A percentile compares a stretch with the other conserved stretches of the same genome.
These are phyloP conservation scores for Lottia gigantea DNA, from an alignment of 2,888 invertebrate species.

Conservation along the genomic window DNA sequence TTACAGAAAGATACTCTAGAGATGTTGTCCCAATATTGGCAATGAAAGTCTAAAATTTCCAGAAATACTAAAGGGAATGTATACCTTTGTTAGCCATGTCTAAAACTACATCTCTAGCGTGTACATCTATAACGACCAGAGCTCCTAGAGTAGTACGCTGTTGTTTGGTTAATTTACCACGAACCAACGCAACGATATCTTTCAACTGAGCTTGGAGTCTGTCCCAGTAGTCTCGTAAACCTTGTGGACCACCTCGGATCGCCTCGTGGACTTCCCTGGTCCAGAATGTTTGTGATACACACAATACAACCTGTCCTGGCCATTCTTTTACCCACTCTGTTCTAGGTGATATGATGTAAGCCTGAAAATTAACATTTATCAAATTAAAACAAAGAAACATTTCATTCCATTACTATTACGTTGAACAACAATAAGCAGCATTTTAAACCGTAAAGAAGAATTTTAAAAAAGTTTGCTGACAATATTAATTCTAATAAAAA, in stretches of 20 bases:
- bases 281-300: constrained; percentile 84
- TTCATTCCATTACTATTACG: too few relatives aligned
- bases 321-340: constrained; percentile 87
- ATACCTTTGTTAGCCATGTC: constrained; percentile 70
- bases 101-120: constrained; percentile 87
- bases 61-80: not conserved
- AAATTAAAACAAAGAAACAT: too few relatives aligned
- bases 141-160: constrained; percentile 91
- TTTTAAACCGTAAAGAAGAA: too few relatives aligned
- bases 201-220: constrained; percentile 76
- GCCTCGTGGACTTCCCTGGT: constrained; percentile 82
- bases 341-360: constrained; percentile 69
- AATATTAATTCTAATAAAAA: too few relatives aligned
- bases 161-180: constrained; percentile 86
- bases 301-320: constrained; percentile 93
- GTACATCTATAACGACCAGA: constrained; percentile 91
- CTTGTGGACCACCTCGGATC: constrained; percentile 73
- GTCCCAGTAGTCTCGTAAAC: constrained; percentile 73
- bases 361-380: constrained; percentile 52
- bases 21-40: too few relatives aligned
- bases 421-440: too few relatives aligned
- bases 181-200: constrained; percentile 80
- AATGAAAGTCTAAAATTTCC: too few relatives aligned
- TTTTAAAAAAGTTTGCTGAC: too few relatives aligned
- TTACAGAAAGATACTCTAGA: too few relatives aligned